Evolutionary conservation across 2,797 vertebrate species (phyloP), one percentile per base, ranked within the genome.

Genomic region (Prunella strophiata): DNA sequence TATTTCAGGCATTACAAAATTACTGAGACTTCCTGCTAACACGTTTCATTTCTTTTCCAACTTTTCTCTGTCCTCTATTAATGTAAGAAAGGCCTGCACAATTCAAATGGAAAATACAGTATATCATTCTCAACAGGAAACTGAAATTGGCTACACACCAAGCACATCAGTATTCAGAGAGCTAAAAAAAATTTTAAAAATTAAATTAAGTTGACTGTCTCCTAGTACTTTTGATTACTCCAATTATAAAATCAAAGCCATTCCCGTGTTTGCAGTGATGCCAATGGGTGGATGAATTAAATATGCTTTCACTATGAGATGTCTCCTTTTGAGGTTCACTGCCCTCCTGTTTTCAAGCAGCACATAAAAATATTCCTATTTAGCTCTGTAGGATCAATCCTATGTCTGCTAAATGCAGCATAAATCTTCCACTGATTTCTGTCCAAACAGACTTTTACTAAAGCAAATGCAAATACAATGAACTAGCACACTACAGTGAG

Each of bases 171-270:
- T 13, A 84, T 84, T 71, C 68, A 62, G 43, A 59, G 62, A 75
- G 45, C 20, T 19, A 0, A 51, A 61, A 45, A 74, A 43, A 23
- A 16, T 6, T 10, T n/a, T 6, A 19, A 34, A 30, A 19, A 10
- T 36, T 34, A 59, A 92, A 87, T 70, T 43, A 90, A 66, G 15
- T 32, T 19, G 72, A 77, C 82, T 70, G 47, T 89, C 66, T 91
- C 82, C 67, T 40, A 43, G 55, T 21, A 84, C 51, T 96, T 93
- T 19, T 78, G 67, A 92, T 88, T 88, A 73, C 43, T 61, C 9
- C 67, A 90, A 36, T 82, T 84, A 86, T 25, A 88, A 93, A 96
- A 91, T 51, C 72, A 94, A 91, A 92, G 79, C 47, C 62, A n/a
- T 50, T 83, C 55, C 66, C 34, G 9, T 45, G 47, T 76, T 63